These are phyloP conservation scores for Agrypnus murinus DNA, from an alignment of 2,888 invertebrate genomes.

Conservation along the genomic window DNA sequence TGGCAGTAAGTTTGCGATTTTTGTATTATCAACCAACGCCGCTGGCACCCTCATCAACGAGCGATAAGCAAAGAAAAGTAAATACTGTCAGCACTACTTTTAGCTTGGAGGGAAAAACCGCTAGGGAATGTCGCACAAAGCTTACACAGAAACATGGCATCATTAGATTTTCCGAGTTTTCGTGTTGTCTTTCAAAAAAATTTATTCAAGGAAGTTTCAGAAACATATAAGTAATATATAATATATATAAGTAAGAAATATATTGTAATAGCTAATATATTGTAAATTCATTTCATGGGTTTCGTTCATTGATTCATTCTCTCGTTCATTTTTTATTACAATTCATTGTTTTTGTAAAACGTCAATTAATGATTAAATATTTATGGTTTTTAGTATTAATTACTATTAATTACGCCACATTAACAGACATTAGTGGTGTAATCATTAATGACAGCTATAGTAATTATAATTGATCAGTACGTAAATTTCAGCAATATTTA, in stretches of 20 bases:
- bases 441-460: background rate
- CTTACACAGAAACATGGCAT: slow-evolving; percentile 16
- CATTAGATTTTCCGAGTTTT: slow-evolving; percentile 13
- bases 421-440: too few species aligned
- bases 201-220: background rate
- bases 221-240: too few species aligned
- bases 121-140: slow-evolving; percentile 14
- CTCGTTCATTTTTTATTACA: too few species aligned
- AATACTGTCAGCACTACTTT: slow-evolving; percentile 32
- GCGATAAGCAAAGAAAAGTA: slow-evolving; percentile 34
- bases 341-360: too few species aligned
- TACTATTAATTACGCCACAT: too few species aligned
- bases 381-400: too few species aligned
- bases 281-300: too few species aligned
- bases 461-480: slow-evolving; percentile 1
- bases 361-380: too few species aligned
- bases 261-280: too few species aligned
- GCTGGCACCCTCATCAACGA: slow-evolving; percentile 27
- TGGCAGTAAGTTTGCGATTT: slow-evolving; percentile 14
- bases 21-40: background rate
- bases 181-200: slow-evolving; percentile 1
- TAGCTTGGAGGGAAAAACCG: slow-evolving; percentile 17
- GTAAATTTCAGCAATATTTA: slow-evolving; percentile 13
- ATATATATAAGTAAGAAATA: too few species aligned
- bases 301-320: too few species aligned